A percentile compares a stretch with the other conserved stretches of the same genome.
phyloP scores from a whole-genome alignment of 2,888 invertebrate genomes.

The Thysanoteuthis rhombus region DNA sequence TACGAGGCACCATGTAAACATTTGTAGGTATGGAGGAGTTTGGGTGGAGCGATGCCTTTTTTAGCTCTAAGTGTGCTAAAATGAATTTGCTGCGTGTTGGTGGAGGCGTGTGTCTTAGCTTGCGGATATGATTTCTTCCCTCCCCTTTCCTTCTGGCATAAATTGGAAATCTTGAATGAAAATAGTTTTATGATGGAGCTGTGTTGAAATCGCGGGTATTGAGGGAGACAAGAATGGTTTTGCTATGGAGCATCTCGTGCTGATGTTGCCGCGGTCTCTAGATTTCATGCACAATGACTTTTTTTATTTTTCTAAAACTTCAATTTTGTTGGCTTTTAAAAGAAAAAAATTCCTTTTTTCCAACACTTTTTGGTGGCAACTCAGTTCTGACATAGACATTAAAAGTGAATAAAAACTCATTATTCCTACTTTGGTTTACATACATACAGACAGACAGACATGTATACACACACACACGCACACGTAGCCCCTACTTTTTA shows the following conservation, averaged over 20 bases:
- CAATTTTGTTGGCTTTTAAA: no score
- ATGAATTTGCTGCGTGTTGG: not conserved
- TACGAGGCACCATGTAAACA: not conserved
- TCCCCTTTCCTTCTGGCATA: not conserved
- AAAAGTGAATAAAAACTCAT: no score
- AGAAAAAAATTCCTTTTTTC: no score
- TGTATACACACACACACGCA: no score
- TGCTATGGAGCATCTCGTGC: no score
- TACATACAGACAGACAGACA: no score
- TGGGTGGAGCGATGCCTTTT: not conserved
- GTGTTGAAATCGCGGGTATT: not conserved
- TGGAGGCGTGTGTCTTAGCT: not conserved
- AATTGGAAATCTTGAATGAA: not conserved
- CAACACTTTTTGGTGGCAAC: no score
- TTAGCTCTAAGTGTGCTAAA: not conserved
- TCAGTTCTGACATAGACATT: no score
- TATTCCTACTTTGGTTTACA: no score
- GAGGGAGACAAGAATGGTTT: no score
- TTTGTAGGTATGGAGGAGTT: not conserved
- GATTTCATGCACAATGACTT: not conserved
- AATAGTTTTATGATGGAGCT: not conserved
- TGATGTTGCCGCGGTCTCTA: not conserved
- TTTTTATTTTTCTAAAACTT: not conserved
- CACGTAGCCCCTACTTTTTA: no score
- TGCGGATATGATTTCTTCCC: not conserved